Conservation (phyloP, 2,888 invertebrate species). For the Sesamia inferens region DNA sequence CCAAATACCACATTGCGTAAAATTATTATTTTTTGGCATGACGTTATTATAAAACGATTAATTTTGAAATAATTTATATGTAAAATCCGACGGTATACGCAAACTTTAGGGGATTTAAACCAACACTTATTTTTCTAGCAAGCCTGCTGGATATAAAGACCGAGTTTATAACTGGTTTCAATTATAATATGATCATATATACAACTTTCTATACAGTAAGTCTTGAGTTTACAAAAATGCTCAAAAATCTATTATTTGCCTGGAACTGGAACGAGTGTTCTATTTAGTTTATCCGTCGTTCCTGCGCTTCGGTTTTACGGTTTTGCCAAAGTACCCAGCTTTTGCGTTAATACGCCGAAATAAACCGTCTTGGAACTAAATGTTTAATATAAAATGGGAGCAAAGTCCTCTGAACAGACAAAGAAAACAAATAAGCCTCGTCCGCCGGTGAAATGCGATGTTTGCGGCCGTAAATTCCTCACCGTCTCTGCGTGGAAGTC, state of each 20-base stretch:
- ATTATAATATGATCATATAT: too few relatives aligned
- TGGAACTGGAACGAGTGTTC: conserved; percentile 32
- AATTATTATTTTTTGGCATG: neutral
- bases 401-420: conserved; percentile 71
- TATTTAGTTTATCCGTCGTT: conserved; percentile 49
- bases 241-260: neutral
- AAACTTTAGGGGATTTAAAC: fast-evolving
- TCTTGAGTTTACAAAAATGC: neutral
- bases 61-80: neutral
- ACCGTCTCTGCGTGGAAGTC: conserved; percentile 69
- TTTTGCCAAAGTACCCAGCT: conserved; percentile 11
- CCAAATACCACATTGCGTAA: neutral
- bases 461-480: conserved; percentile 73
- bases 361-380: conserved; percentile 21
- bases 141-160: neutral
- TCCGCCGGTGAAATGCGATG: conserved; percentile 71
- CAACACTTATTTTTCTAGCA: neutral
- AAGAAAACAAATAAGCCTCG: conserved; percentile 71
- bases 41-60: too few relatives aligned
- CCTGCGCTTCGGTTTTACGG: conserved; percentile 14
- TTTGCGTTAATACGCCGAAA: conserved; percentile 16
- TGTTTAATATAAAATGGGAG: conserved; percentile 72
- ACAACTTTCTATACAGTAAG: too few relatives aligned
- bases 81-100: neutral
- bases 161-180: neutral